A percentile compares a stretch with the other conserved stretches of the same genome.
Conservation (phyloP, 2,888 invertebrate genomes). For the Dioctria linearis region DNA sequence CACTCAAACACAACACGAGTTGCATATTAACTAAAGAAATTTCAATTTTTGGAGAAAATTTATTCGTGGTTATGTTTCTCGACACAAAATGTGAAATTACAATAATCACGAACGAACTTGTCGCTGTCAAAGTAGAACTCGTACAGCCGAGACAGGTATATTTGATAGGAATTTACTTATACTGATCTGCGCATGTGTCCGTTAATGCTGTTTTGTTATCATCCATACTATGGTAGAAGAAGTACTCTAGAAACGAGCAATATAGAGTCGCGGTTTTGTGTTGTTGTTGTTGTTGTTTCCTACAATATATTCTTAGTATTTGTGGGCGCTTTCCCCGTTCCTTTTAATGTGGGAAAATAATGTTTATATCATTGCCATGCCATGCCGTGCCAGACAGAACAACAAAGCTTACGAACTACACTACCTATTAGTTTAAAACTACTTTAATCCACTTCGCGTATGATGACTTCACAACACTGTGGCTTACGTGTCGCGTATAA, state of each 20-base stretch:
- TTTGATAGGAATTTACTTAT: background rate
- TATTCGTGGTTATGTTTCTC: no score
- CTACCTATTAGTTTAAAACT: background rate
- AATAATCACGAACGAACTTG: constrained; percentile 15
- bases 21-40: no score
- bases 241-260: background rate
- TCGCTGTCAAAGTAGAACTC: constrained; percentile 30
- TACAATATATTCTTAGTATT: no score
- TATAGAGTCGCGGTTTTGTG: background rate
- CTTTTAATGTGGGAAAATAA: background rate
- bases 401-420: constrained; percentile 19
- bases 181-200: constrained; percentile 37
- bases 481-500: background rate
- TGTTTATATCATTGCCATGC: constrained; percentile 22
- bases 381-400: background rate
- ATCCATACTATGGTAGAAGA: constrained; percentile 9
- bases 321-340: background rate
- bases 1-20: no score
- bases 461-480: background rate
- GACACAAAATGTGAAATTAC: no score
- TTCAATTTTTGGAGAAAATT: no score
- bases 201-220: constrained; percentile 22
- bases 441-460: background rate
- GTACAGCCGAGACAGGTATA: constrained; percentile 5
- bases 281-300: background rate